Evolutionary conservation across 2,797 vertebrate species (phyloP).

Genomic region (Eleutherodactylus coqui): DNA sequence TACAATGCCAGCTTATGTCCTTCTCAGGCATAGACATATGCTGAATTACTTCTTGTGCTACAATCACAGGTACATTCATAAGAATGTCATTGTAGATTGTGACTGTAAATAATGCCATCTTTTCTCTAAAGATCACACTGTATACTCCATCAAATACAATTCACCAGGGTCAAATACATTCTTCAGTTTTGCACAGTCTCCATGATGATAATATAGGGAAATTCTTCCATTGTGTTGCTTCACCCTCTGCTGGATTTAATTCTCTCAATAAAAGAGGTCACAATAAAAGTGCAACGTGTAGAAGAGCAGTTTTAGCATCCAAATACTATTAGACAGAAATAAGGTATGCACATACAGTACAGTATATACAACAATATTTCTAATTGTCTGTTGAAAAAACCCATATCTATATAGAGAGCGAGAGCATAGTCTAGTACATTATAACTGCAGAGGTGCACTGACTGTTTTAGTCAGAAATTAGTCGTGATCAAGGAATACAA

Average conservation of each 20-base stretch:
- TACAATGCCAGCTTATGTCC: constrained; percentile 16
- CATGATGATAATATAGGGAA: neutral
- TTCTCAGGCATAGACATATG: constrained; percentile 31
- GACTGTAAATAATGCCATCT: neutral
- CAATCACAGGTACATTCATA: constrained; percentile 26
- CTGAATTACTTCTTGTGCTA: constrained; percentile 20
- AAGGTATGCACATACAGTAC: neutral
- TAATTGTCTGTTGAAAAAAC: neutral
- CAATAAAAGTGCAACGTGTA: neutral
- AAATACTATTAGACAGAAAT: neutral
- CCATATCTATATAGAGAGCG: neutral
- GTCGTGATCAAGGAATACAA: neutral
- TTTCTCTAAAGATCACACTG: neutral
- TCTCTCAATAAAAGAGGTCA: neutral
- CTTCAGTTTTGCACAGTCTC: neutral
- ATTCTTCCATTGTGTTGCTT: neutral
- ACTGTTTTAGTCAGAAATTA: neutral
- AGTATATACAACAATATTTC: neutral
- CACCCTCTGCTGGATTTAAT: neutral
- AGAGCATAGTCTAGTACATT: neutral
- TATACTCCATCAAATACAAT: constrained; percentile 11
- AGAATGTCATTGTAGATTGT: constrained; percentile 34
- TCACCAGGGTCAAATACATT: neutral
- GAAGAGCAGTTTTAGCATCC: neutral
- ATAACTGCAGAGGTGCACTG: neutral